A percentile compares a stretch with the other conserved stretches of the same genome.
phyloP scores from a whole-genome alignment of 2,113 vertebrate genomes.

The Lagopus muta region DNA sequence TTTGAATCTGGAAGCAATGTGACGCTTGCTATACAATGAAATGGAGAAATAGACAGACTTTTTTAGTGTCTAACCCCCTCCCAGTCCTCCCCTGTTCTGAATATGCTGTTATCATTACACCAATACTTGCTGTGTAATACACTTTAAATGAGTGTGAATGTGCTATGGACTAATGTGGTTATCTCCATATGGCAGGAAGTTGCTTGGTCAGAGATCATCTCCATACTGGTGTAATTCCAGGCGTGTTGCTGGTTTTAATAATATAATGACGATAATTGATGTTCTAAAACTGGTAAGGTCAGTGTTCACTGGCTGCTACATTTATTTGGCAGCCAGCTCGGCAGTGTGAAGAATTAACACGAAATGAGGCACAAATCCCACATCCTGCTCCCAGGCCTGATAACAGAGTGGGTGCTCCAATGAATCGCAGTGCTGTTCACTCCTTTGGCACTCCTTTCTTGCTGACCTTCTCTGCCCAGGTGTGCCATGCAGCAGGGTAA shows the following conservation, averaged over 20 bases:
- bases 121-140: fast-evolving
- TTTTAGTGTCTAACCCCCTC: not conserved
- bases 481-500: fast-evolving
- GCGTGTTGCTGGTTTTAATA: not conserved
- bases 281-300: not conserved
- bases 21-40: not conserved
- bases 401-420: not conserved
- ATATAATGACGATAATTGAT: not conserved
- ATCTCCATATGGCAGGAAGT: not conserved
- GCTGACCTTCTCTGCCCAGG: too few species aligned
- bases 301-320: not conserved
- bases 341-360: not conserved
- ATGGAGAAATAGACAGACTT: not conserved
- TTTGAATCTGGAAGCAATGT: not conserved
- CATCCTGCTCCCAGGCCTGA: not conserved
- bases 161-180: not conserved
- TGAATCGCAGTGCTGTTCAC: not conserved
- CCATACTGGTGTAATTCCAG: not conserved
- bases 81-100: not conserved
- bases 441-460: not conserved
- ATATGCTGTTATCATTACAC: not conserved
- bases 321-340: not conserved
- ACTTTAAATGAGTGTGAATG: not conserved
- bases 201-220: not conserved
- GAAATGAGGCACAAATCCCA: not conserved